Conservation (phyloP, 2,113 vertebrate genomes). For the Campylorhamphus procurvoides region DNA sequence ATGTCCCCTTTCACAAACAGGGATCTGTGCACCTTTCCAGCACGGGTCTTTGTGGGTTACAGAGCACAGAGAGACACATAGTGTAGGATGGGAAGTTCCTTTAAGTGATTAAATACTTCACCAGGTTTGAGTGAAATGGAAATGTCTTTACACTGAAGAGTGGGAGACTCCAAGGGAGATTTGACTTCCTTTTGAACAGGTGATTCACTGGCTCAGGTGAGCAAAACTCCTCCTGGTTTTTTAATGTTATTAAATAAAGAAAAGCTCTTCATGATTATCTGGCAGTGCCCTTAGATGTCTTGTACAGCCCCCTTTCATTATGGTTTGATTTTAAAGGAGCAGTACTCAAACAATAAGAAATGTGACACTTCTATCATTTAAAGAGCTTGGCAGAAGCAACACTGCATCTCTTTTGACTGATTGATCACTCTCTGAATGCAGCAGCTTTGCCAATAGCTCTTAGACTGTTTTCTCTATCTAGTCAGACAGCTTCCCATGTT, state of each 20-base stretch:
- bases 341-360: conserved; percentile 1
- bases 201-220: not conserved
- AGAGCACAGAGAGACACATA: not conserved
- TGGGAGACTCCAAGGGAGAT: not conserved
- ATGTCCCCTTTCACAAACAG: not conserved
- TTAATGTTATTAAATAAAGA: not conserved
- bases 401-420: not conserved
- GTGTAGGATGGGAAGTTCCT: not conserved
- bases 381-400: conserved; percentile 30
- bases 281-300: not conserved
- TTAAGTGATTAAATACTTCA: not conserved
- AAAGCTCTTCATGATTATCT: not conserved
- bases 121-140: not conserved
- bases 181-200: not conserved
- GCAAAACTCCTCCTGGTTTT: not conserved
- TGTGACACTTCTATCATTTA: not conserved
- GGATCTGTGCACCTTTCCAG: not conserved
- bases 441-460: conserved; percentile 40
- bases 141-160: not conserved
- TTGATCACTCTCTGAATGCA: conserved; percentile 16
- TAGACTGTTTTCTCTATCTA: conserved; percentile 20
- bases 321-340: conserved; percentile 27
- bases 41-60: not conserved
- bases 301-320: not conserved
- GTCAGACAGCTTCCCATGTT: conserved; percentile 33